These are phyloP conservation scores for Cryptophagus acutangulus DNA, from an alignment of 2,888 invertebrate species.

Conservation along the genomic window DNA sequence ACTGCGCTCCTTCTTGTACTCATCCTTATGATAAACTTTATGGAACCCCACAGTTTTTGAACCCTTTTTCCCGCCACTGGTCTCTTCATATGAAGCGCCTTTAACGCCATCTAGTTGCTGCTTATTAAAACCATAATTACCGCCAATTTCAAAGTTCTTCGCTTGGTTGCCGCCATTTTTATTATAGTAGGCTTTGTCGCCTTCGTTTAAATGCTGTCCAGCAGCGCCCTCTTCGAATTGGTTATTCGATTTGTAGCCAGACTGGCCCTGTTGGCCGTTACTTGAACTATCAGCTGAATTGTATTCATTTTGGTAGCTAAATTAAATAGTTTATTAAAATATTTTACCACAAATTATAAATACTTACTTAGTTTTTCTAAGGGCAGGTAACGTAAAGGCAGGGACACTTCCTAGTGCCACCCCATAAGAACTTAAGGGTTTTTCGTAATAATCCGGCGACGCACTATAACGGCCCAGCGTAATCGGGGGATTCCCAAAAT, in stretches of 20 bases:
- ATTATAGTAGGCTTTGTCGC: slow-evolving; percentile 52
- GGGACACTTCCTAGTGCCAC: slow-evolving; percentile 2
- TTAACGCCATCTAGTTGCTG: slow-evolving; percentile 52
- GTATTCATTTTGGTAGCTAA: no score
- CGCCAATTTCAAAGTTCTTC: slow-evolving; percentile 53
- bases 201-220: slow-evolving; percentile 54
- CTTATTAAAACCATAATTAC: slow-evolving; percentile 54
- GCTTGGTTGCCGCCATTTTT: slow-evolving; percentile 54
- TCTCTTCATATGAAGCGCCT: slow-evolving; percentile 56
- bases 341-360: no score
- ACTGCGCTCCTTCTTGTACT: slow-evolving; percentile 71
- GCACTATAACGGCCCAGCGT: slow-evolving; percentile 10
- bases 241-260: slow-evolving; percentile 52
- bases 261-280: slow-evolving; percentile 54
- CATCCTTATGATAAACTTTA: slow-evolving; percentile 68
- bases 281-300: slow-evolving; percentile 48
- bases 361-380: background rate
- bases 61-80: slow-evolving; percentile 60
- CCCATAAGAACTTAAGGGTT: slow-evolving; percentile 12
- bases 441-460: slow-evolving; percentile 4
- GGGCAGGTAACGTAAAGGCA: slow-evolving; percentile 9
- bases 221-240: slow-evolving; percentile 55
- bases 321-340: no score
- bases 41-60: slow-evolving; percentile 67
- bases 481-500: slow-evolving; percentile 16